phyloP scores from a whole-genome alignment of 1,140 invertebrate genomes.

The Pseudomyrmex sp. region DNA sequence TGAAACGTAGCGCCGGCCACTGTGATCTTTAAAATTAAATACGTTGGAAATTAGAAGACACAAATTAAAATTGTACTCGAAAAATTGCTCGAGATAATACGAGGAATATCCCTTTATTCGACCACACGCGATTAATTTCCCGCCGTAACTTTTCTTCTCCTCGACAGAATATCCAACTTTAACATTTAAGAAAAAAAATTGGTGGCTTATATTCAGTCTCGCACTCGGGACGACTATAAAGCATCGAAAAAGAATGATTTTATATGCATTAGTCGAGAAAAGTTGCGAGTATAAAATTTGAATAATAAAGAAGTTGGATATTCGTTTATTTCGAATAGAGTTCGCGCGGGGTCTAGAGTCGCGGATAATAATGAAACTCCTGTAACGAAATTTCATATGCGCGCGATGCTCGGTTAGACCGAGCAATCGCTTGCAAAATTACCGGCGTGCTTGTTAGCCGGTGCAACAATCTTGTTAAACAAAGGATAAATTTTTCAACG shows the following conservation, averaged over 20 bases:
- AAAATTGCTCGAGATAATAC: background rate
- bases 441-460: conserved; percentile 43
- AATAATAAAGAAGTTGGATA: conserved; percentile 55
- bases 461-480: conserved; percentile 62
- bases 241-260: conserved; percentile 51
- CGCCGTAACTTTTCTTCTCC: background rate
- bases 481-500: conserved; percentile 61
- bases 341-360: background rate
- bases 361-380: conserved; percentile 36
- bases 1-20: background rate
- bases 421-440: conserved; percentile 56
- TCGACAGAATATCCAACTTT: background rate
- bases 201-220: conserved; percentile 6
- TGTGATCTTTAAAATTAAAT: background rate
- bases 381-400: conserved; percentile 54
- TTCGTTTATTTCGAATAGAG: conserved; percentile 22
- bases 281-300: conserved; percentile 50
- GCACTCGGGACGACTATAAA: conserved; percentile 11
- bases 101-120: background rate
- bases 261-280: conserved; percentile 47
- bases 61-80: background rate
- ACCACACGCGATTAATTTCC: background rate
- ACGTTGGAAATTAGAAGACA: background rate
- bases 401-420: conserved; percentile 44
- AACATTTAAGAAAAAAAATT: background rate